Percentiles rank a stretch among this genome's conserved stretches.
phyloP scores from a whole-genome alignment of 1,140 invertebrate genomes.

The Chrysomallon squamiferum region DNA sequence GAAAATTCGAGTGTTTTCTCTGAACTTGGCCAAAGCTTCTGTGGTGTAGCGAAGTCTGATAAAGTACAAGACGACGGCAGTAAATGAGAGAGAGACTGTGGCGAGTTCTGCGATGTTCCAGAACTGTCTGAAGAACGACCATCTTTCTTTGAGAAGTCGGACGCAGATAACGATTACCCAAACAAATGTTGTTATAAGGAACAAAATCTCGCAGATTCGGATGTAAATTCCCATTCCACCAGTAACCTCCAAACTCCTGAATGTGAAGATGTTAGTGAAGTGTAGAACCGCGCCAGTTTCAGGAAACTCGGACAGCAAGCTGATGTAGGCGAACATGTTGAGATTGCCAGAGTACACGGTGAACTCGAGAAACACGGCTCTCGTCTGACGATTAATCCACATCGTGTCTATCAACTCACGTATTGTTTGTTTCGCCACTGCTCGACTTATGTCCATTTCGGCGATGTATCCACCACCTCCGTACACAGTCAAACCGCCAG shows the following conservation, averaged over 20 bases:
- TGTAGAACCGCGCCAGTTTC: slow-evolving; percentile 59
- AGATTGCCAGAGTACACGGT: slow-evolving; percentile 65
- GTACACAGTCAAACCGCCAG: slow-evolving; percentile 31
- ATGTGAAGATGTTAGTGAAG: slow-evolving; percentile 22
- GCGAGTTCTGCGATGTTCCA: slow-evolving; percentile 28
- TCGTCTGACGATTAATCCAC: slow-evolving; percentile 66
- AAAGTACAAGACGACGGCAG: slow-evolving; percentile 17
- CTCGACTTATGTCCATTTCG: slow-evolving; percentile 17
- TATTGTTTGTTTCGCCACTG: slow-evolving; percentile 29
- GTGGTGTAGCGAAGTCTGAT: slow-evolving; percentile 12
- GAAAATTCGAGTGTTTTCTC: slow-evolving; percentile 18
- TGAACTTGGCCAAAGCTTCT: slow-evolving; percentile 16
- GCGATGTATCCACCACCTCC: slow-evolving; percentile 40
- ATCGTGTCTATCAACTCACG: slow-evolving; percentile 46
- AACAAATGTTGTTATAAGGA: slow-evolving; percentile 15
- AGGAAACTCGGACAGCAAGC: slow-evolving; percentile 58
- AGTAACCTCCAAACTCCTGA: slow-evolving; percentile 19
- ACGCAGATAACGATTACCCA: slow-evolving; percentile 3
- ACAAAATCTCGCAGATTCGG: slow-evolving; percentile 16
- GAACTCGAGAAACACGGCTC: slow-evolving; percentile 67
- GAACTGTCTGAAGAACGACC: slow-evolving; percentile 19
- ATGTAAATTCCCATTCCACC: slow-evolving; percentile 16
- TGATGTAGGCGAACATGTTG: slow-evolving; percentile 37
- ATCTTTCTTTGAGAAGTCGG: slow-evolving; percentile 7
- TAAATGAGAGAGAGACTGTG: slow-evolving; percentile 11